Evolutionary conservation across 2,797 vertebrate species (phyloP).

Genomic region (Danio kyathit): DNA sequence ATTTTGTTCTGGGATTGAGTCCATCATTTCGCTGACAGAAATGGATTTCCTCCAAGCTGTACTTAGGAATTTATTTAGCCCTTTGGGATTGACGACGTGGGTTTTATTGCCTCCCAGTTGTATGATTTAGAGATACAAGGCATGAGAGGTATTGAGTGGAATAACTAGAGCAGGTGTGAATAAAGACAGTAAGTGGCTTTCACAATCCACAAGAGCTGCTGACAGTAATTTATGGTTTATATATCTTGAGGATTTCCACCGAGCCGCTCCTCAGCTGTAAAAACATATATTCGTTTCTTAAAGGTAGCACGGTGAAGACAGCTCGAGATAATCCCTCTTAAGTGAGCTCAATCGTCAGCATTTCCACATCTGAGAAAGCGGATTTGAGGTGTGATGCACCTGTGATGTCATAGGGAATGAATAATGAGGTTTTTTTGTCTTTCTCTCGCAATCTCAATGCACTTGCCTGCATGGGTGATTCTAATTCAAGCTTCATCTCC

Average conservation of each 20-base stretch:
- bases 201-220: conserved; percentile 34
- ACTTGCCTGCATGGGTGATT: conserved; percentile 62
- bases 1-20: not conserved
- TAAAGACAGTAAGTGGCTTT: conserved; percentile 26
- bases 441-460: conserved; percentile 25
- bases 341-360: not conserved
- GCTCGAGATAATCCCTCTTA: conserved; percentile 11
- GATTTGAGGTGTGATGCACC: conserved; percentile 12
- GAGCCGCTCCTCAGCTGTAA: conserved; percentile 52
- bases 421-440: not conserved
- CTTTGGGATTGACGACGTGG: conserved; percentile 13
- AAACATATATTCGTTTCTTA: conserved; percentile 54
- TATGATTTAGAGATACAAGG: conserved; percentile 40
- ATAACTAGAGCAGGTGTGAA: conserved; percentile 51
- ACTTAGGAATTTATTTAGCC: conserved; percentile 47
- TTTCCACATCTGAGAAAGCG: not conserved
- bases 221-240: conserved; percentile 46
- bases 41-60: conserved; percentile 23
- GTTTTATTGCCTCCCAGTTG: conserved; percentile 41
- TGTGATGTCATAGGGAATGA: conserved; percentile 34
- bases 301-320: conserved; percentile 30
- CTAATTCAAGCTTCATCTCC: conserved; percentile 75
- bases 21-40: conserved; percentile 14
- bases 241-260: conserved; percentile 46
- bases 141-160: conserved; percentile 24